Evolutionary conservation across 2,888 invertebrate genomes (phyloP).

Genomic region (Pristionchus entomophagus): DNA sequence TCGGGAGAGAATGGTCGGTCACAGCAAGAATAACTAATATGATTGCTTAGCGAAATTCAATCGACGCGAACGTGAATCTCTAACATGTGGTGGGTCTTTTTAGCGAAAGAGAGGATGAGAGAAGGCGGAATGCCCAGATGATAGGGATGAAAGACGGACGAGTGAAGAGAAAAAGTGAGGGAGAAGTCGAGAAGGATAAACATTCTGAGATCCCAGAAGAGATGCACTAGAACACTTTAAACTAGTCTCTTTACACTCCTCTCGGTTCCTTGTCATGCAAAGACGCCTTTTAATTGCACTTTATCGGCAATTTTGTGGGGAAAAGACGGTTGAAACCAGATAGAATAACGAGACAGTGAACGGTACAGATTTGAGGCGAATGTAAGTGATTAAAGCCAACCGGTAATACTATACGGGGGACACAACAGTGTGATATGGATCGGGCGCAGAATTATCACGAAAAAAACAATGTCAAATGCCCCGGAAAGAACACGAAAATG

Average conservation of each 20-base stretch:
- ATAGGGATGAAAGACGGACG: constrained; percentile 10
- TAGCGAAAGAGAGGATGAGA: not conserved
- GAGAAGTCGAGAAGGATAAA: constrained; percentile 20
- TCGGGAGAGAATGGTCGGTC: not conserved
- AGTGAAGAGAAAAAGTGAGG: not conserved
- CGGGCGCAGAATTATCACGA: not conserved
- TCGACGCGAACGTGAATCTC: not conserved
- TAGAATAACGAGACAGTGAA: constrained; percentile 7
- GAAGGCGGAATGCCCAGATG: constrained; percentile 25
- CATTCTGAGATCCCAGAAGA: not conserved
- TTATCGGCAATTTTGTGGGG: constrained; percentile 32
- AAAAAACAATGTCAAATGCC: not conserved
- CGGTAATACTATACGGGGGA: constrained; percentile 33
- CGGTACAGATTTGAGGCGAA: constrained; percentile 4
- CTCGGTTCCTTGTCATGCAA: not conserved
- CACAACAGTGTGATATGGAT: constrained; percentile 13
- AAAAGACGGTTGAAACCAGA: not conserved
- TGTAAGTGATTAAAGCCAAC: constrained; percentile 34
- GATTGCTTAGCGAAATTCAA: not conserved
- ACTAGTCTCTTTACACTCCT: constrained; percentile 11
- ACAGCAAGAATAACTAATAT: not conserved
- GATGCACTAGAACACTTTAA: constrained; percentile 39
- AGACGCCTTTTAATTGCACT: constrained; percentile 26
- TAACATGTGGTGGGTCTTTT: constrained; percentile 5
- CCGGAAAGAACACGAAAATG: constrained; percentile 29